Percentiles rank a stretch among this genome's conserved stretches.
Evolutionary conservation across 37 sponge, comb jelly and placozoan species (phyloP).

Genomic region (Beroe forskalii): DNA sequence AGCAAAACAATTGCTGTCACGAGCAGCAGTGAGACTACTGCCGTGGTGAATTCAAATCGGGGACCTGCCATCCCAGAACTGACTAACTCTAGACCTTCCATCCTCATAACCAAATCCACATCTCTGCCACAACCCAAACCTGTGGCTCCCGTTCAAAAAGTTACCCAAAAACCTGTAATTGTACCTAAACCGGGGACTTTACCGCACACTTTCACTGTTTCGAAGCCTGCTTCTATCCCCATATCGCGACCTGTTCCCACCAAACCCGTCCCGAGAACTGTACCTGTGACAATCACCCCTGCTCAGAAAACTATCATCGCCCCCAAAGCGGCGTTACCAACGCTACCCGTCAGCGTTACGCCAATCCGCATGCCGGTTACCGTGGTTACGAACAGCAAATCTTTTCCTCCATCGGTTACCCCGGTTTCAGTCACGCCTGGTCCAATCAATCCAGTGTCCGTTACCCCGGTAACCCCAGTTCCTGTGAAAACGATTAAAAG

Average conservation of each 20-base stretch:
- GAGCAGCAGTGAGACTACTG: background rate
- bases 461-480: background rate
- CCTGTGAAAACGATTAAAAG: too few species aligned
- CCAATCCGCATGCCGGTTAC: background rate
- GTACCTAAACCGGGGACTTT: background rate
- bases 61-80: background rate
- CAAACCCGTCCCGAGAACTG: background rate
- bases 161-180: background rate
- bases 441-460: background rate
- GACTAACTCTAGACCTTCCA: constrained; percentile 2
- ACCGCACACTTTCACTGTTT: too few species aligned
- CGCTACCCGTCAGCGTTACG: background rate
- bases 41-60: background rate
- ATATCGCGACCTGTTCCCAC: background rate
- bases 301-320: background rate
- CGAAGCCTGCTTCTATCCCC: too few species aligned
- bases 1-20: background rate
- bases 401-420: background rate
- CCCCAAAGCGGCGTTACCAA: background rate
- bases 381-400: background rate
- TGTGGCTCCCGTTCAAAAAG: background rate
- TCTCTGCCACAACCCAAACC: background rate
- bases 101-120: constrained; percentile 19
- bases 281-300: background rate
- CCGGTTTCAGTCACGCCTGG: background rate